Evolutionary conservation across 1,140 invertebrate genomes (phyloP), one percentile per base, ranked within the genome.

Genomic region (Metaphire vulgaris): DNA sequence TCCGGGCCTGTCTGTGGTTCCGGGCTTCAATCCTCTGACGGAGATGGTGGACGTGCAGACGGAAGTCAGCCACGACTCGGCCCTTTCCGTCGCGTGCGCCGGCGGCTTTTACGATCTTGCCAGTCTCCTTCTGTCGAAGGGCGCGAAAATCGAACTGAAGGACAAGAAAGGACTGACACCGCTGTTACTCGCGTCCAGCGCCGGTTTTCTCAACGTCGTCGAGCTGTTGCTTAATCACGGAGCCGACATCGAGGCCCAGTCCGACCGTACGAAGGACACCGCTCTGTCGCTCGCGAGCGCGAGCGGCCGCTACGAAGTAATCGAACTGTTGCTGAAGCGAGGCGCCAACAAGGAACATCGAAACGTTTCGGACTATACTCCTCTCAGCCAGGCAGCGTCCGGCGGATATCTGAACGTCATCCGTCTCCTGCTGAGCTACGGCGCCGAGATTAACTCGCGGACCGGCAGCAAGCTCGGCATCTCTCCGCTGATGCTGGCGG

Each of bases 361-460:
- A 66, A 99, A 99, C 87, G 96, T 99, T 1, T 98, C 95, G 21
- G 98, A 99, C 87, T 99, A 99, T 84, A 99, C 98, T 0, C 98
- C 98, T 0, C 88, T 99, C 1, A 97, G 95, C 83, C 88, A 99
- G 75, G 98, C 98, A 68, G 97, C 97, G 30, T 98, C 95, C 33
- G 97, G 96, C 32, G 98, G 97, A 32, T 99, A 99, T 87, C 95
- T 99, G 67, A 98, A 99, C 85, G 98, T 99, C 80, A 99, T 99
- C 79, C 94, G 97, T 82, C 89, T 99, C 66, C 93, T 98, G 68
- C 87, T 99, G 21, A 91, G 90, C 83, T 94, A 92, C 84, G 93
- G 93, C 33, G 97, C 97, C 69, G 98, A 99, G 88, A 99, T 99
- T 77, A 99, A 99, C 88, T 99, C 97, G 2, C 79, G 87, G 74